Base-by-base conservation (phyloP, 2,888 invertebrate genomes). In the Cephus spinipes region DNA sequence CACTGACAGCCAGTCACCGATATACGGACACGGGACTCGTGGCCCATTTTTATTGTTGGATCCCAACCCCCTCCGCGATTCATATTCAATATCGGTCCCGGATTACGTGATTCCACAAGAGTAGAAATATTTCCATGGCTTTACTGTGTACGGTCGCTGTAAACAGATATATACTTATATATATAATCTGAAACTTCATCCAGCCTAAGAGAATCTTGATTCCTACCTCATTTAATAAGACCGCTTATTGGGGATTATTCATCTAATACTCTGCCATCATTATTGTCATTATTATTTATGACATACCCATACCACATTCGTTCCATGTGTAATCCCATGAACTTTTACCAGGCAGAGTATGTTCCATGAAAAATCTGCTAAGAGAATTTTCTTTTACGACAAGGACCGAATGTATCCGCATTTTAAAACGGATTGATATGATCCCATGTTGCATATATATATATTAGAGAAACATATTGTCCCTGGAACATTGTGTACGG, bases 1-100 rank as follows among this genome's bases (percentile, higher is more conserved):
- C 33, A 35, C 68, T 68, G 75, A 75, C 75, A 75, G 32, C 15
- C 34, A 74, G 71, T 35, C 33, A 35, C 36, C 74, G 34, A 74
- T 33, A 35, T 6, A 35, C 36, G 74, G 35, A 55, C 74, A 11
- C 12, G 12, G 74, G 12, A n/a, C 35, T 33, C 34, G 23, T 36
- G 34, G 74, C 74, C 74, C 35, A 74, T 74, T 36, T 74, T 74
- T 74, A 23, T 36, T 30, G 35, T 35, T 11, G 35, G 12, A 55
- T 55, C 2, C 23, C 2, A 23, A 55, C 55, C 55, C 55, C 23
- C 23, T 23, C 40, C 55, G 9, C 55, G 55, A 23, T 55, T 55
- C 55, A 23, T 23, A 55, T 55, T 55, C 55, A 55, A 55, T 55
- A 55, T 55, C 15, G 23, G 9, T 55, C 55, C 23, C 55, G 9